Evolutionary conservation across 2,888 invertebrate genomes (phyloP), one percentile per base, ranked within the genome.

Genomic region (Protula sp.): DNA sequence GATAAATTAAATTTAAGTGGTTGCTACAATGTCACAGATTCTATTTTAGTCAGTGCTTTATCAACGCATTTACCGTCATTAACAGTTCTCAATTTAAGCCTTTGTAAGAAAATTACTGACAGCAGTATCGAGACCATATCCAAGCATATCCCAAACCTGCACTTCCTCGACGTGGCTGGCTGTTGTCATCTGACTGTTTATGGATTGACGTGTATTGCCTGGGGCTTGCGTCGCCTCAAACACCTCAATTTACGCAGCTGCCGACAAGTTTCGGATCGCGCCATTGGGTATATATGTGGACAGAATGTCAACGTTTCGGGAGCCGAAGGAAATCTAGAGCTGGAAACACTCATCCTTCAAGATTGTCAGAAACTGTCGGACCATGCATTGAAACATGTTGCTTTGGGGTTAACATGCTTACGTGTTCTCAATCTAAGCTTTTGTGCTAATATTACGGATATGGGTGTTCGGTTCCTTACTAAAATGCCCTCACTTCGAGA

Each of bases 91-190:
- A 91, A 95, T 81, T 85, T 95, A 57, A 92, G 92, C 52, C 83
- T 94, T 61, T 95, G 95, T 83, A 95, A 95, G 82, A 94, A 94
- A 84, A 89, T 95, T 63, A 92, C 92, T n/a, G 94, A 95, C 81
- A 88, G 88, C 30, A 90, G 92, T 56, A 85, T 94, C 29, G 88
- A 89, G 24, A 85, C 89, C 74, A 92, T 94, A 82, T 90, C 92
- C 50, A 89, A 90, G 78, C 88, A 87, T 73, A 83, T 92, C 54
- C 89, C 72, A 81, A 92, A 92, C 81, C 85, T 95, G 62, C 91
- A 93, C 77, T 88, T 88, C 30, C 83, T 95, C 57, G 92, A 94
- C 74, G 83, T 95, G 56, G 94, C 94, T 22, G 94, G 95, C 1
- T 95, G 95, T 81, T 88, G 89, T 77, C 90, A 91, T 79, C 87